phyloP scores from a whole-genome alignment of 2,888 invertebrate genomes.

The Morinoia aosen region DNA sequence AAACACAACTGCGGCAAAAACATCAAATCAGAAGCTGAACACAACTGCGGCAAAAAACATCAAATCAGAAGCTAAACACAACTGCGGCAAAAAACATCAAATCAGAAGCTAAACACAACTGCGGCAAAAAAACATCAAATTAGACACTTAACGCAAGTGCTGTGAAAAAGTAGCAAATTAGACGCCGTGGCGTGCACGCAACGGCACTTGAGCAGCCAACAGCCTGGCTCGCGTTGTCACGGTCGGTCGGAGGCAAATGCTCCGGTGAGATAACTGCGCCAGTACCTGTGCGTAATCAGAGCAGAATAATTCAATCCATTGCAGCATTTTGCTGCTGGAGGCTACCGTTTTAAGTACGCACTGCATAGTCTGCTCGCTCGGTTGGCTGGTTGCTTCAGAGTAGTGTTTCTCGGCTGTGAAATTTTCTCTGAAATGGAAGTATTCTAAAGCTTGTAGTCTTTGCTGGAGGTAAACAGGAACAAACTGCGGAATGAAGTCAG shows the following conservation, averaged over 20 bases:
- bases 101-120: neutral
- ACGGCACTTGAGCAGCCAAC: neutral
- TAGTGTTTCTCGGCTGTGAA: neutral
- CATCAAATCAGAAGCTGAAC: neutral
- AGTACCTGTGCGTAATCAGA: neutral
- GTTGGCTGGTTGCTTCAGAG: neutral
- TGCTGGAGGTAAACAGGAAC: neutral
- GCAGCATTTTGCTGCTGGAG: neutral
- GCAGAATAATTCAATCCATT: constrained; percentile 9
- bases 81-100: neutral
- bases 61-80: neutral
- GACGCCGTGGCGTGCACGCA: neutral
- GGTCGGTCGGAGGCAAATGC: neutral
- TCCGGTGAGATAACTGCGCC: neutral
- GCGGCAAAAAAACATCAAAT: neutral
- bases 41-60: neutral
- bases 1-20: neutral
- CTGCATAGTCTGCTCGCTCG: neutral
- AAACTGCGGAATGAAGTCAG: neutral
- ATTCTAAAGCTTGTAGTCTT: neutral
- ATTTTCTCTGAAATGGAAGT: neutral
- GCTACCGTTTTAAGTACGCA: neutral
- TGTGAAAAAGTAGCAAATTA: neutral
- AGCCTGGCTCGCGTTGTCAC: neutral
- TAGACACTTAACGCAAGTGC: neutral